These are phyloP conservation scores for Helleia helle DNA, from an alignment of 2,888 invertebrate genomes.

Conservation along the genomic window DNA sequence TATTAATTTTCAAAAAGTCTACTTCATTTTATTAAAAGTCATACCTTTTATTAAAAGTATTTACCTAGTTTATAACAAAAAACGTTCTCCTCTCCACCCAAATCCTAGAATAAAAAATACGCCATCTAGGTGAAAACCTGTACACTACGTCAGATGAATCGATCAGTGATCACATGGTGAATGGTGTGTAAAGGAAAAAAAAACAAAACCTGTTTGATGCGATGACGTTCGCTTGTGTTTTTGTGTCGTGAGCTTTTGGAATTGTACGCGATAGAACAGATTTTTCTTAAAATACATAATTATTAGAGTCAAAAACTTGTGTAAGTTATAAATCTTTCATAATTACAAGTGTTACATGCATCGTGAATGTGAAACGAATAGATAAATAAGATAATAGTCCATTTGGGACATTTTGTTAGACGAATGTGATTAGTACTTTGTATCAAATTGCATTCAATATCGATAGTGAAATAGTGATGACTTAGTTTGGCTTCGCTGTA, in stretches of 20 bases:
- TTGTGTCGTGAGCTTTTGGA: constrained; percentile 43
- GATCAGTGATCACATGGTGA: constrained; percentile 55
- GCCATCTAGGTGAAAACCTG: constrained; percentile 39
- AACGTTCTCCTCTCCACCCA: no score
- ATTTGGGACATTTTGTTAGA: constrained; percentile 17
- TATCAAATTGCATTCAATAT: constrained; percentile 26
- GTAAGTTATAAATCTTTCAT: neutral
- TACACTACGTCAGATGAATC: constrained; percentile 32
- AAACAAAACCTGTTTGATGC: constrained; percentile 59
- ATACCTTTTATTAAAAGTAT: no score
- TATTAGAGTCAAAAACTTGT: neutral
- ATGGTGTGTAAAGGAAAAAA: constrained; percentile 35
- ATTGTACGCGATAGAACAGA: constrained; percentile 23
- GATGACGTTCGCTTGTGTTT: constrained; percentile 59
- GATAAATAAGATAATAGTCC: constrained; percentile 14
- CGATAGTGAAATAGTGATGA: constrained; percentile 45
- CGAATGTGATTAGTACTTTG: constrained; percentile 22
- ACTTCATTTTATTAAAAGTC: no score
- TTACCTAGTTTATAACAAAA: no score
- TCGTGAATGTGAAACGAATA: constrained; percentile 7
- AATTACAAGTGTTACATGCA: neutral
- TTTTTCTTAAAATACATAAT: constrained; percentile 9
- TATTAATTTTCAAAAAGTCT: no score
- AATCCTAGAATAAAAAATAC: no score
- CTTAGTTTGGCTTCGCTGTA: constrained; percentile 14